phyloP scores from a whole-genome alignment of 2,113 vertebrate species.

The Odocoileus virginianus region DNA sequence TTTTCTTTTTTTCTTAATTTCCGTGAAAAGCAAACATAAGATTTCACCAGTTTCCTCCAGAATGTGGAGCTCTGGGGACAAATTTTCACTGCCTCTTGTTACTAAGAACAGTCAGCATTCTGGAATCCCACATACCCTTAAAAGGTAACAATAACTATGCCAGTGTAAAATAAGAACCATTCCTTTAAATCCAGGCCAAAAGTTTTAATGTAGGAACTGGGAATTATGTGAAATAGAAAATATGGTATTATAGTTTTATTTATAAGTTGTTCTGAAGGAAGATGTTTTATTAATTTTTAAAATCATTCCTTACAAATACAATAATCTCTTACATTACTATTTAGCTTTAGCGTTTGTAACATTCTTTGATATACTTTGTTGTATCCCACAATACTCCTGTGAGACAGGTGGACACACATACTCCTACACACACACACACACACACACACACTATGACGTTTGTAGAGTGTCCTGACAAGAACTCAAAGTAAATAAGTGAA shows the following conservation, averaged over 20 bases:
- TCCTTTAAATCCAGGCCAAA: conserved; percentile 32
- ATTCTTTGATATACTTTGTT: not conserved
- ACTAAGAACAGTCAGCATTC: not conserved
- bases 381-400: not conserved
- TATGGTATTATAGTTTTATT: not conserved
- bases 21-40: not conserved
- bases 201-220: not conserved
- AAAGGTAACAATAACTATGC: not conserved
- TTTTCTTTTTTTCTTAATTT: not conserved
- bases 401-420: not conserved
- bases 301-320: not conserved
- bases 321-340: not conserved
- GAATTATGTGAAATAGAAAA: conserved; percentile 9
- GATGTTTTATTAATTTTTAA: not conserved
- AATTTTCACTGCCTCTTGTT: not conserved
- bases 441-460: not conserved
- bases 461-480: not conserved
- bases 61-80: not conserved
- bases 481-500: not conserved
- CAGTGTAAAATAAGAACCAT: not conserved
- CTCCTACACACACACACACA: not conserved
- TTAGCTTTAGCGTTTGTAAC: not conserved
- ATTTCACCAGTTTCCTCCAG: not conserved
- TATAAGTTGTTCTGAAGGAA: not conserved
- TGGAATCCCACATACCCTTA: conserved; percentile 14